phyloP scores from a whole-genome alignment of 2,797 vertebrate species.

The Zalophus californianus region DNA sequence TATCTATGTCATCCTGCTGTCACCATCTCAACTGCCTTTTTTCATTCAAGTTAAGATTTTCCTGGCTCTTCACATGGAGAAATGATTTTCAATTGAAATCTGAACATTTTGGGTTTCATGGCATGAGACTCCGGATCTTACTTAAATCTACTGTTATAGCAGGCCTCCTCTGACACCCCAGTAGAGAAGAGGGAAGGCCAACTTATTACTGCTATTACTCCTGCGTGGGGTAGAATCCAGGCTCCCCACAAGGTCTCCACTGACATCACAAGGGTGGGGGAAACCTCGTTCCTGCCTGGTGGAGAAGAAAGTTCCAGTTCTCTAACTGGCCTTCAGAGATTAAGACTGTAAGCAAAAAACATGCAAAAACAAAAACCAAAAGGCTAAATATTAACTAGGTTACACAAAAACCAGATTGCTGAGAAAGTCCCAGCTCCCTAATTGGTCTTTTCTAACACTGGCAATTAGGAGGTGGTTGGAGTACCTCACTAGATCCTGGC shows the following conservation, averaged over 20 bases:
- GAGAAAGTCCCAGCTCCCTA: neutral
- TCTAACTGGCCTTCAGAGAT: neutral
- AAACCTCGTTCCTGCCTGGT: neutral
- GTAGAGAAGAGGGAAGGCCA: neutral
- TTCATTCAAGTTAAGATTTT: constrained; percentile 21
- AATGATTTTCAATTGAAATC: constrained; percentile 11
- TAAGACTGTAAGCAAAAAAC: neutral
- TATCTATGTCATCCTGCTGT: neutral
- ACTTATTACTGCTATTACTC: neutral
- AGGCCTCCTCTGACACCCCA: neutral
- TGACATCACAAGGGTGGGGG: neutral
- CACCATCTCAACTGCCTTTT: constrained; percentile 6
- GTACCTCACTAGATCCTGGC: neutral
- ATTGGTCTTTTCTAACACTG: neutral
- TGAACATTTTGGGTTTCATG: neutral
- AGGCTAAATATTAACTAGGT: neutral
- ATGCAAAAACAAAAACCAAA: neutral
- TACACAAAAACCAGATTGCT: neutral
- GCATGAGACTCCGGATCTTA: neutral
- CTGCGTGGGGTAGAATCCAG: neutral
- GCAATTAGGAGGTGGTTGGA: neutral
- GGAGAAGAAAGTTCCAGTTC: neutral
- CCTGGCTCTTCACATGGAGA: neutral
- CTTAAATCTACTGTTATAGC: neutral
- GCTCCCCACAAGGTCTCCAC: neutral